Base-by-base conservation (phyloP, 2,113 vertebrate species). In the Symphodus melops region DNA sequence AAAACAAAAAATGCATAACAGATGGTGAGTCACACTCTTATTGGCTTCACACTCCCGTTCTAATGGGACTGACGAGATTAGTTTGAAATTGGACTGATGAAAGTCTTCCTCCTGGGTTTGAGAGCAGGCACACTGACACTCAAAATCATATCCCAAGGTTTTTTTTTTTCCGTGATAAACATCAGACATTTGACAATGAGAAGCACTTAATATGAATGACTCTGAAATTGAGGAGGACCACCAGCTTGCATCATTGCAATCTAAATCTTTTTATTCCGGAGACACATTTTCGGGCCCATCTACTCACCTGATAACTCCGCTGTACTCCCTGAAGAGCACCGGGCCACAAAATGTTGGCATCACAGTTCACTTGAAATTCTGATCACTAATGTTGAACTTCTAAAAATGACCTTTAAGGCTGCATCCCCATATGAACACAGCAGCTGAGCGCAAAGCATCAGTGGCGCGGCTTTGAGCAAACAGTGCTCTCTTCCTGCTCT, bases 341-440 rank as follows among this genome's bases (percentile, higher is more conserved):
- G 62, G 74, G 52, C 54, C 33, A 44, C 41, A 57, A 86, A 86
- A 55, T 58, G 73, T 70, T 70, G 72, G 71, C 78, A 71, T 49
- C 71, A 1, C 7, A 48, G 62, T 86, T 87, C 85, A 86, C 85
- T 93, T 93, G 84, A 91, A 91, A 93, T 93, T 92, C 92, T 9
- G 75, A 87, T 92, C 91, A 92, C 84, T 88, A 68, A 83, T 88
- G 88, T 91, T 84, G 84, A 91, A 91, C 90, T 93, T 92, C 80
- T 72, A 79, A 76, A 79, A 79, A 82, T 91, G 90, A 92, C 90
- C 92, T 92, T 92, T 93, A 59, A 86, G 37, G 81, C 83, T 76
- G 83, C 72, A 68, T 91, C 88, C 25, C 85, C 81, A 60, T 75
- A 83, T 80, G 82, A 78, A 86, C 77, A 57, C 81, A 62, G 71